Evolutionary conservation across 2,797 vertebrate species (phyloP).

Genomic region (Urocyon cinereoargenteus): DNA sequence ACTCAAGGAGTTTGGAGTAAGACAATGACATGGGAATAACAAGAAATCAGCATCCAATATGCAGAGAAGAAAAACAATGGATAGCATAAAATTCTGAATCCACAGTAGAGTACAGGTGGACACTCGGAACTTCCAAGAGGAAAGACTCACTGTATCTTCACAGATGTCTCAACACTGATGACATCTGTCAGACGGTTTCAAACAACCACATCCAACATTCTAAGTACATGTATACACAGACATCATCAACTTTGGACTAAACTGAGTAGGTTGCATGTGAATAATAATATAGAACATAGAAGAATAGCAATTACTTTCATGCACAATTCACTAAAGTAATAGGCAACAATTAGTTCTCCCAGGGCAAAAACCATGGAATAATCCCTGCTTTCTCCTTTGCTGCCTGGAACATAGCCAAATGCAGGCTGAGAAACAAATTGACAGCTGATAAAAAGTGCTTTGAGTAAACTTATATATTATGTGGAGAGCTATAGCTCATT

Average conservation of each 20-base stretch:
- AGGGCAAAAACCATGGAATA: slow-evolving; percentile 48
- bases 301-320: slow-evolving; percentile 63
- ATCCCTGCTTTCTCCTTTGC: not conserved
- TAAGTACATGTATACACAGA: not conserved
- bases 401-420: slow-evolving; percentile 60
- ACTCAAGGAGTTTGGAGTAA: slow-evolving; percentile 52
- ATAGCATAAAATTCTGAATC: not conserved
- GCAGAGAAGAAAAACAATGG: not conserved
- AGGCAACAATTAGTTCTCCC: slow-evolving; percentile 45
- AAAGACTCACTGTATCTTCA: not conserved
- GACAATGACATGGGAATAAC: not conserved
- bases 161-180: not conserved
- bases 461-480: slow-evolving; percentile 65
- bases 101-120: not conserved
- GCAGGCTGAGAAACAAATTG: slow-evolving; percentile 58
- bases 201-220: not conserved
- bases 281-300: not conserved
- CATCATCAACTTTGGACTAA: not conserved
- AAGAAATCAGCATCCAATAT: not conserved
- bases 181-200: not conserved
- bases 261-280: not conserved
- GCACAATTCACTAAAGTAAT: slow-evolving; percentile 45
- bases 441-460: slow-evolving; percentile 53
- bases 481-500: slow-evolving; percentile 1
- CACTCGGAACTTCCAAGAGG: not conserved